Evolutionary conservation across 2,888 invertebrate genomes (phyloP).

Genomic region (Zhuqinia jingwanae): DNA sequence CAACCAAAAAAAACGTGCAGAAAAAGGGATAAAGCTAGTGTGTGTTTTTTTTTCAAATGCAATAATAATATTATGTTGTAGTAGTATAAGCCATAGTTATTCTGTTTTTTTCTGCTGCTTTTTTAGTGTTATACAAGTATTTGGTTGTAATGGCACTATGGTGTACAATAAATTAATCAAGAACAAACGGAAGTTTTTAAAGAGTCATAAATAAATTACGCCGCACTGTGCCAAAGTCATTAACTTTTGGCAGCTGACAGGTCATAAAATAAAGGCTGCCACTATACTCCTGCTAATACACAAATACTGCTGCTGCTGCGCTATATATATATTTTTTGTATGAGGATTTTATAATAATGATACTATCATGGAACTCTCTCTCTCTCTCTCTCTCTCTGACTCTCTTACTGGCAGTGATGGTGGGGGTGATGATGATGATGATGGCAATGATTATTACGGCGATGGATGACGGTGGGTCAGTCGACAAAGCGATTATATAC

Average conservation of each 20-base stretch:
- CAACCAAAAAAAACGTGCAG: too few relatives aligned
- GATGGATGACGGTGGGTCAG: slow-evolving; percentile 47
- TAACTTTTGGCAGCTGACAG: slow-evolving; percentile 67
- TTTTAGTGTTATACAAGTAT: too few relatives aligned
- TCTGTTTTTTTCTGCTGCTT: background rate
- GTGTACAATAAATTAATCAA: slow-evolving; percentile 62
- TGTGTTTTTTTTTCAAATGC: too few relatives aligned
- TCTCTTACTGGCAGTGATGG: slow-evolving; percentile 8
- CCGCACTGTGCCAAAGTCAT: slow-evolving; percentile 67
- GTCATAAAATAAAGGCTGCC: slow-evolving; percentile 64
- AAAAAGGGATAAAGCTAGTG: too few relatives aligned
- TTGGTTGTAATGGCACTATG: background rate
- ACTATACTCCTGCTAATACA: slow-evolving; percentile 9
- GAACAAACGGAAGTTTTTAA: slow-evolving; percentile 66
- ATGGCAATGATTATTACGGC: slow-evolving; percentile 4
- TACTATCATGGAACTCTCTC: too few relatives aligned
- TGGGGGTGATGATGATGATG: slow-evolving; percentile 46
- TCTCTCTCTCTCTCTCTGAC: too few relatives aligned
- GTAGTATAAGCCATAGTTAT: too few relatives aligned
- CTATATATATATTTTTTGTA: slow-evolving; percentile 5
- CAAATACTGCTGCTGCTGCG: background rate
- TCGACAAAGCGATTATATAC: slow-evolving; percentile 5
- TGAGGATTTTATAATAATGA: slow-evolving; percentile 1
- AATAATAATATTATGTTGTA: too few relatives aligned
- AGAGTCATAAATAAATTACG: slow-evolving; percentile 63